A percentile compares a stretch with the other conserved stretches of the same genome.
Conservation (phyloP, 2,113 vertebrate species). For the Sylvia atricapilla region DNA sequence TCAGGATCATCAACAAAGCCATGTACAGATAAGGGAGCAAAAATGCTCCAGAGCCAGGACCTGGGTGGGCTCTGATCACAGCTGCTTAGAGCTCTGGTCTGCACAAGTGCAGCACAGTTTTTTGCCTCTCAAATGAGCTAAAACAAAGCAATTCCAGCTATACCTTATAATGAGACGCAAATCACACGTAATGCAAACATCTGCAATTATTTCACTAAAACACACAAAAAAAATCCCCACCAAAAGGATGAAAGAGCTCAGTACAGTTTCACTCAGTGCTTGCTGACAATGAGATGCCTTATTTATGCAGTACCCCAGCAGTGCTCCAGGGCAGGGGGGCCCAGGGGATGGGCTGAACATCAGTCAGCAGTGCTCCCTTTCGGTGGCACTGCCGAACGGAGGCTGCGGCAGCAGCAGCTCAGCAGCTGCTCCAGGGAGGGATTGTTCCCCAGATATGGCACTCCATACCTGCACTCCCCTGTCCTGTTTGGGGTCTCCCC, state of each 20-base stretch:
- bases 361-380: slow-evolving; percentile 1
- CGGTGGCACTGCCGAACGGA: fast-evolving
- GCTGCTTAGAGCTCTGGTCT: background rate
- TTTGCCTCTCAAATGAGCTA: background rate
- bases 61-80: background rate
- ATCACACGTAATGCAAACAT: background rate
- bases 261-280: background rate
- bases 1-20: background rate
- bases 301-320: background rate
- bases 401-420: background rate
- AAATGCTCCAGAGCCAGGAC: background rate
- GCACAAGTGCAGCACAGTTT: background rate
- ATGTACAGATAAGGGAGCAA: fast-evolving
- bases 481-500: background rate
- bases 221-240: background rate
- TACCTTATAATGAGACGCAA: background rate
- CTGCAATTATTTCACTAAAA: background rate
- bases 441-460: background rate
- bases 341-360: fast-evolving
- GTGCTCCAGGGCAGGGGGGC: background rate
- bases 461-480: fast-evolving
- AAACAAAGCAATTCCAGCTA: background rate
- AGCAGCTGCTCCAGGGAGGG: background rate
- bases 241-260: background rate
- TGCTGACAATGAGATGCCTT: fast-evolving